These are phyloP conservation scores for Circaetus gallicus DNA, from an alignment of 2,113 vertebrate species.

Conservation along the genomic window DNA sequence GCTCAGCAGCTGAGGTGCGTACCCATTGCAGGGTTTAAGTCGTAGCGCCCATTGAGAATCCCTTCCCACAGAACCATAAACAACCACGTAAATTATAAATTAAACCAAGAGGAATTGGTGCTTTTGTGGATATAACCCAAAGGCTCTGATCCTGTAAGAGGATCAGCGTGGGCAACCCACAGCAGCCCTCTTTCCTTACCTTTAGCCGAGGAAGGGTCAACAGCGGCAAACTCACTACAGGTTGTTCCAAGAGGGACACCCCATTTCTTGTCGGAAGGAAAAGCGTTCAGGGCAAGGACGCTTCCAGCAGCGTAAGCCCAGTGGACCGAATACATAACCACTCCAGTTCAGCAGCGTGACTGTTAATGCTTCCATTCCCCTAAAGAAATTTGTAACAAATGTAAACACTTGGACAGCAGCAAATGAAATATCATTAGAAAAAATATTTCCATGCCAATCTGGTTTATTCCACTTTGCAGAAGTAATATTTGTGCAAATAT, in stretches of 20 bases:
- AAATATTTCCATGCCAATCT: background rate
- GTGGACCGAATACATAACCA: background rate
- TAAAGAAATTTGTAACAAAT: background rate
- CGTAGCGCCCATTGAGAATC: rapidly evolving
- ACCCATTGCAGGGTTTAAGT: background rate
- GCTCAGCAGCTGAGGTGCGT: background rate
- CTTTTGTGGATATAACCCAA: background rate
- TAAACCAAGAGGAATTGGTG: background rate
- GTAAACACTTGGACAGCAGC: background rate
- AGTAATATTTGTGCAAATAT: background rate
- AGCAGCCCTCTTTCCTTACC: background rate
- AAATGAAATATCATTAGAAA: background rate
- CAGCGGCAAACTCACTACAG: background rate
- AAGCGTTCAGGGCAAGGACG: background rate
- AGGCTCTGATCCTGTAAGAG: background rate
- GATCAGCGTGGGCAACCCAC: background rate
- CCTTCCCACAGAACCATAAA: background rate
- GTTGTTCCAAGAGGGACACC: background rate
- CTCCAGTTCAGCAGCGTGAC: background rate
- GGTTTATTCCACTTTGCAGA: background rate
- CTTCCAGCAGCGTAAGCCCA: background rate
- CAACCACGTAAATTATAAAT: background rate
- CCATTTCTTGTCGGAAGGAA: background rate
- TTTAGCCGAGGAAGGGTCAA: background rate
- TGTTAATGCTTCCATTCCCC: background rate